phyloP scores from a whole-genome alignment of 2,113 vertebrate species.

The Actenoides lindsayi region DNA sequence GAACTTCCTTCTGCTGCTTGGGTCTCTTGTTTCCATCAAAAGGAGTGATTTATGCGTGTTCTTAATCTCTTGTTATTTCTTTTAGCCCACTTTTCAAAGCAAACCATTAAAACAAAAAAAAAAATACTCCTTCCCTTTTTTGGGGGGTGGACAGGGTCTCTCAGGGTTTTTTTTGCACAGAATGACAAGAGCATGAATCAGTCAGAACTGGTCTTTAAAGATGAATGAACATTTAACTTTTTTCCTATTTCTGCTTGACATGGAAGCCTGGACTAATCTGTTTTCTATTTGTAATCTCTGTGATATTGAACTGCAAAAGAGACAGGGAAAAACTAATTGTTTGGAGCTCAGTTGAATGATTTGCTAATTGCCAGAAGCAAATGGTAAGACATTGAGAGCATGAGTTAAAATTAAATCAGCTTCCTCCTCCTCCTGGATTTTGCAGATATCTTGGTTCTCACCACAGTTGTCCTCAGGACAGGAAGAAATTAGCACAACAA shows the following conservation, averaged over 20 bases:
- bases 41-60: not conserved
- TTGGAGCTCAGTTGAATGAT: not conserved
- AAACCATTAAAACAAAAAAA: not conserved
- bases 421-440: not conserved
- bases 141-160: not conserved
- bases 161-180: not conserved
- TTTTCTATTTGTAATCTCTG: not conserved
- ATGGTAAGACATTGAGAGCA: not conserved
- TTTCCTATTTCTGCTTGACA: not conserved
- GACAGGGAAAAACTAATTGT: not conserved
- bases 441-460: not conserved
- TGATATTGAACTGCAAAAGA: not conserved
- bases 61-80: not conserved
- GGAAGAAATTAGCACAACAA: not conserved
- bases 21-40: not conserved
- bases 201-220: not conserved
- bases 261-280: not conserved
- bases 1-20: not conserved
- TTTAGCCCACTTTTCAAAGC: not conserved
- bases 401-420: not conserved
- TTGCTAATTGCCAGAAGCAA: not conserved
- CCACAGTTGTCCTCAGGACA: not conserved
- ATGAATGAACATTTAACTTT: not conserved
- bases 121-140: not conserved
- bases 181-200: not conserved